These are phyloP conservation scores for Galeruca laticollis DNA, from an alignment of 2,888 invertebrate genomes.

Conservation along the genomic window DNA sequence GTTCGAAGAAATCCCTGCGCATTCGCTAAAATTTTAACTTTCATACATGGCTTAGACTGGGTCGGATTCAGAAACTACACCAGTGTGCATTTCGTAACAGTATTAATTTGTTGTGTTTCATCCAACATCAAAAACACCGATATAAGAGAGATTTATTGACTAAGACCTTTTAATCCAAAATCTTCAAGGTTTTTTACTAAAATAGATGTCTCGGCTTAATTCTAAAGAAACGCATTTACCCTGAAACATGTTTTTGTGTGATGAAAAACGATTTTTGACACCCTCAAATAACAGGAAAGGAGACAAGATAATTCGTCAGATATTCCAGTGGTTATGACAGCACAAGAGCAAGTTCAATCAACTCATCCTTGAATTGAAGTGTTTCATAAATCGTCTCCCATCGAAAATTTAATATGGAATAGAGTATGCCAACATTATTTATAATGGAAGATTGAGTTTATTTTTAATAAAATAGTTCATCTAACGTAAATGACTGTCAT, in stretches of 20 bases:
- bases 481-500: no score
- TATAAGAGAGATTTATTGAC: no score
- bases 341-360: conserved; percentile 11
- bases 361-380: conserved; percentile 8
- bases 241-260: conserved; percentile 2
- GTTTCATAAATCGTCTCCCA: conserved; percentile 10
- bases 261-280: conserved; percentile 8
- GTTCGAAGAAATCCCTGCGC: no score
- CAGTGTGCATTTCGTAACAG: no score
- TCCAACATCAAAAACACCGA: no score
- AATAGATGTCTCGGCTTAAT: neutral
- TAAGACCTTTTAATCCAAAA: no score
- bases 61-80: no score
- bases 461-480: neutral
- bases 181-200: no score
- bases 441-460: neutral
- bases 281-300: neutral
- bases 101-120: no score
- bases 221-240: conserved; percentile 11
- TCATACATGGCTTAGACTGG: no score
- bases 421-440: neutral
- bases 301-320: conserved; percentile 21
- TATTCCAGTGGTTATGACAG: conserved; percentile 12
- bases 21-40: no score
- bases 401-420: conserved; percentile 6